phyloP scores from a whole-genome alignment of 2,888 invertebrate species.

The Acleris literana region DNA sequence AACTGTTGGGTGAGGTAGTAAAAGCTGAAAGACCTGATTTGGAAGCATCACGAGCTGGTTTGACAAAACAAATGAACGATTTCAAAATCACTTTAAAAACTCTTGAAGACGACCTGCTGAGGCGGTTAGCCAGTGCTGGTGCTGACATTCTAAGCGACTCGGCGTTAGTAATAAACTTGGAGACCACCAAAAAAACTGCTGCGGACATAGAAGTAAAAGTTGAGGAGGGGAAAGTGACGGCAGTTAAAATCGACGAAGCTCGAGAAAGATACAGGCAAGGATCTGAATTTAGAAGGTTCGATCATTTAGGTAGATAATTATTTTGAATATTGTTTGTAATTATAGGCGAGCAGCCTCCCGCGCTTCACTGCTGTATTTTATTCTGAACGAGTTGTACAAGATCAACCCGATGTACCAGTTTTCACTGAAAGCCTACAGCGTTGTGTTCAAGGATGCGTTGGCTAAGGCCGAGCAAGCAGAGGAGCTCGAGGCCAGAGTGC shows the following conservation, averaged over 20 bases:
- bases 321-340: background rate
- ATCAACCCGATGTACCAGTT: conserved; percentile 98
- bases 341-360: conserved; percentile 90
- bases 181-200: conserved; percentile 96
- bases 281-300: background rate
- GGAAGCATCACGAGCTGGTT: conserved; percentile 90
- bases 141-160: conserved; percentile 96
- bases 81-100: conserved; percentile 96
- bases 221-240: conserved; percentile 93
- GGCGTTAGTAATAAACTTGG: conserved; percentile 94
- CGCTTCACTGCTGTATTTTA: conserved; percentile 96
- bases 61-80: conserved; percentile 96
- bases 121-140: conserved; percentile 93
- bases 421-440: conserved; percentile 96
- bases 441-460: conserved; percentile 94
- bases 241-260: conserved; percentile 94
- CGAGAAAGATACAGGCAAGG: conserved; percentile 90
- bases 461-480: conserved; percentile 86
- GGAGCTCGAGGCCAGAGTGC: conserved; percentile 88
- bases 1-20: conserved; percentile 95
- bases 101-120: conserved; percentile 94
- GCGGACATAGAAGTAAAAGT: conserved; percentile 95
- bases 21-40: conserved; percentile 96
- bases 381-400: conserved; percentile 94
- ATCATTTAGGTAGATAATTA: background rate